Conservation (phyloP, 2,113 vertebrate genomes). For the Seriola dumerili region DNA sequence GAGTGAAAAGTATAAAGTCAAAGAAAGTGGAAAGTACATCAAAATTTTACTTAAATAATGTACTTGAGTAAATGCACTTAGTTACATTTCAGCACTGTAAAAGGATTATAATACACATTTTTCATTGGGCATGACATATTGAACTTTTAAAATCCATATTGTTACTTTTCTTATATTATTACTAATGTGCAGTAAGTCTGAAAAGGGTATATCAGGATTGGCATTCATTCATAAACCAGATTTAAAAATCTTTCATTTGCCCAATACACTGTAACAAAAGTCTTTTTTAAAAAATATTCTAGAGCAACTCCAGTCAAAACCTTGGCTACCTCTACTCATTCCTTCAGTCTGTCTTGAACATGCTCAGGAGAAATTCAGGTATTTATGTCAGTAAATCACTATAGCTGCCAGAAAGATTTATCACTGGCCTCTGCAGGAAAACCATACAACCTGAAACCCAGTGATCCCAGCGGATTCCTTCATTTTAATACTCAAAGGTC, state of each 20-base stretch:
- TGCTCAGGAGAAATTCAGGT: not conserved
- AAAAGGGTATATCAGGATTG: not conserved
- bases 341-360: not conserved
- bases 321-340: not conserved
- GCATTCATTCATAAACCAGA: not conserved
- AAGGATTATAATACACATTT: no score
- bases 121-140: no score
- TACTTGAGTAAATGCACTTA: no score
- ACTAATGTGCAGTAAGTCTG: no score
- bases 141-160: no score
- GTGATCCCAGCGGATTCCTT: not conserved
- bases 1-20: no score
- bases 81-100: no score
- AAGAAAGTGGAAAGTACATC: no score
- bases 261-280: no score
- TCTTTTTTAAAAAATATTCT: not conserved
- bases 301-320: not conserved
- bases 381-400: not conserved
- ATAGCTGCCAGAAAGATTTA: constrained; percentile 8
- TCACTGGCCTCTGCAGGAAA: constrained; percentile 1
- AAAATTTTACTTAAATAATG: no score
- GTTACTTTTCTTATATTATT: no score
- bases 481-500: not conserved
- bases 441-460: not conserved
- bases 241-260: not conserved